Evolutionary conservation across 1,140 invertebrate genomes (phyloP).

Genomic region (Leptinotarsa undecemlineata): DNA sequence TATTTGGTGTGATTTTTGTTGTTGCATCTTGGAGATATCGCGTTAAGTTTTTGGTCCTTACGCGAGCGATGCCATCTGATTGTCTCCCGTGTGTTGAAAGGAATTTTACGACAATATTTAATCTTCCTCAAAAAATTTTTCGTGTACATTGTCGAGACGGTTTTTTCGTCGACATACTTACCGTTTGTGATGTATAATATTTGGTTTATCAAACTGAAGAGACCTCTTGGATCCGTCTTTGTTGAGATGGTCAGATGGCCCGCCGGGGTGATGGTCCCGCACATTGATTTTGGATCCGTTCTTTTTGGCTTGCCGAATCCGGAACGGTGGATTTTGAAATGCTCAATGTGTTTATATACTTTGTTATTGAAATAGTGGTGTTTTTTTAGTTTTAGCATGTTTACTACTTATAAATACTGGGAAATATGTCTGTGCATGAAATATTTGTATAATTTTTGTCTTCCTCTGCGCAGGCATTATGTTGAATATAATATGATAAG

Average conservation of each 20-base stretch:
- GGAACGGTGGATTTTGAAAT: conserved; percentile 1
- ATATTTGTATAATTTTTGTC: conserved; percentile 37
- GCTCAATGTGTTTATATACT: conserved; percentile 23
- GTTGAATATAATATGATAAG: conserved; percentile 28
- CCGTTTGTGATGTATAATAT: no score
- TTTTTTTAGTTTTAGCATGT: conserved; percentile 29
- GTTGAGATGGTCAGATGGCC: no score
- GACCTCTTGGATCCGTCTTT: no score
- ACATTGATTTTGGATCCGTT: conserved; percentile 7
- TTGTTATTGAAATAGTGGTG: conserved; percentile 33
- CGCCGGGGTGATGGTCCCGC: not conserved
- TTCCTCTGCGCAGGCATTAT: conserved; percentile 41
- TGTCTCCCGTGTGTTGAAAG: not conserved
- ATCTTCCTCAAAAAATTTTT: no score
- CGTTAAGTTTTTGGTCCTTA: not conserved
- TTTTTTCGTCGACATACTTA: no score
- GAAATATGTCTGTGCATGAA: conserved; percentile 30
- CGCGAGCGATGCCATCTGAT: not conserved
- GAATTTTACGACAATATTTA: no score
- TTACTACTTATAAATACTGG: conserved; percentile 29
- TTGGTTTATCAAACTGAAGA: no score
- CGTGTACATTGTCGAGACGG: no score
- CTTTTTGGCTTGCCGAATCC: not conserved
- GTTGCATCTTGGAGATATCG: no score
- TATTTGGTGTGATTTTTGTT: conserved; percentile 13